Percentiles rank a stretch among this genome's conserved stretches.
Conservation (phyloP, 2,797 vertebrate species). For the Rhinoraja longicauda region DNA sequence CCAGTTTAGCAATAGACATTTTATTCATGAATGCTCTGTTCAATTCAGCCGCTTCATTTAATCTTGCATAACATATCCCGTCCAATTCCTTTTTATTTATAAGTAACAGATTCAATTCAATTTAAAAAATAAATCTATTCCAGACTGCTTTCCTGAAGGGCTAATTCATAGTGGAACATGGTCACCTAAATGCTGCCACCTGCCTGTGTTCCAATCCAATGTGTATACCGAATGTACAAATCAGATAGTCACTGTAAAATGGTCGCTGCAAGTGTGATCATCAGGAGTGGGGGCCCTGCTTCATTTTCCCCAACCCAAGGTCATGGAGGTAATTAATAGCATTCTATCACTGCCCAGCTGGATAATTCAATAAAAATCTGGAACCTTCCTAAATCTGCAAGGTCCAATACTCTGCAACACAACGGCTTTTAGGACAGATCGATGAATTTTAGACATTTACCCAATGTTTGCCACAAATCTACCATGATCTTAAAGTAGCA, state of each 20-base stretch:
- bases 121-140: neutral
- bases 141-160: neutral
- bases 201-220: neutral
- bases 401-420: neutral
- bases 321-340: neutral
- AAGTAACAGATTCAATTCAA: neutral
- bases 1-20: neutral
- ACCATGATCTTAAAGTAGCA: neutral
- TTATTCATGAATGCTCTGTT: conserved; percentile 6
- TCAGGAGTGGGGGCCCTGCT: neutral
- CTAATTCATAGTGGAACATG: neutral
- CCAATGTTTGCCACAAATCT: neutral
- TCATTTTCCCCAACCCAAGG: neutral
- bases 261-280: too few relatives aligned
- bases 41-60: neutral
- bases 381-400: neutral
- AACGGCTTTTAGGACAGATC: neutral
- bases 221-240: neutral
- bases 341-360: neutral
- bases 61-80: neutral
- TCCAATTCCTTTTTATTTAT: neutral
- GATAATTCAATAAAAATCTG: neutral
- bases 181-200: neutral
- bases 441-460: neutral
- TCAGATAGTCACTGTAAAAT: neutral